Conservation (phyloP, 2,113 vertebrate genomes). For the Tragelaphus buxtoni region DNA sequence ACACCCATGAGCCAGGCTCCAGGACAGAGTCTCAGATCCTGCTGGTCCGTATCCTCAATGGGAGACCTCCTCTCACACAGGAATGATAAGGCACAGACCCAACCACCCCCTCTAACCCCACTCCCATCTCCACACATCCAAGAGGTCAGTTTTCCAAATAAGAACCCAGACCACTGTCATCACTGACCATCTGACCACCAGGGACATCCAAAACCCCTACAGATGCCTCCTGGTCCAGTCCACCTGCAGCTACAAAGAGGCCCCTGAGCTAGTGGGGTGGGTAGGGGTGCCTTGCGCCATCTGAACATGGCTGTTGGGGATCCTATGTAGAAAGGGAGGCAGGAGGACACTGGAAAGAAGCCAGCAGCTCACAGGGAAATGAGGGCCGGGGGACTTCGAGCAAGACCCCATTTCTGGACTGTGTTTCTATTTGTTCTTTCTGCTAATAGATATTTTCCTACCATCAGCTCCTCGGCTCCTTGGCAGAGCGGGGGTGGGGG, state of each 20-base stretch:
- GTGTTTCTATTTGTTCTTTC: neutral
- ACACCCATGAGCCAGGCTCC: too few species aligned
- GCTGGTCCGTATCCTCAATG: accelerated
- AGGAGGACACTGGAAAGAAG: too few species aligned
- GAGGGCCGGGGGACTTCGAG: accelerated
- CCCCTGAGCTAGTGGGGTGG: accelerated
- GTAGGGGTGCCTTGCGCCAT: neutral
- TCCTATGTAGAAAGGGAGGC: neutral
- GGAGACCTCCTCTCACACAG: neutral
- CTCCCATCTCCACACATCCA: accelerated
- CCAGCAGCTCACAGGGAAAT: accelerated
- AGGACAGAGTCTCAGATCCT: neutral
- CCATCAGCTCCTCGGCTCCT: neutral
- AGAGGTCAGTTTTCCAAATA: neutral
- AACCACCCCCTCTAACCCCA: accelerated
- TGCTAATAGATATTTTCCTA: neutral
- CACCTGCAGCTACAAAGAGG: accelerated
- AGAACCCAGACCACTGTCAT: too few species aligned
- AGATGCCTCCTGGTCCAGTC: accelerated
- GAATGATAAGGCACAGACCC: accelerated
- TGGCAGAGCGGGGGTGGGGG: neutral
- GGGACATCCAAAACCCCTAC: neutral
- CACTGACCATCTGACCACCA: neutral
- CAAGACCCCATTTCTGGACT: neutral
- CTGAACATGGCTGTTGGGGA: neutral